Conservation (phyloP, 2,888 invertebrate genomes). For the Microchrysa polita region DNA sequence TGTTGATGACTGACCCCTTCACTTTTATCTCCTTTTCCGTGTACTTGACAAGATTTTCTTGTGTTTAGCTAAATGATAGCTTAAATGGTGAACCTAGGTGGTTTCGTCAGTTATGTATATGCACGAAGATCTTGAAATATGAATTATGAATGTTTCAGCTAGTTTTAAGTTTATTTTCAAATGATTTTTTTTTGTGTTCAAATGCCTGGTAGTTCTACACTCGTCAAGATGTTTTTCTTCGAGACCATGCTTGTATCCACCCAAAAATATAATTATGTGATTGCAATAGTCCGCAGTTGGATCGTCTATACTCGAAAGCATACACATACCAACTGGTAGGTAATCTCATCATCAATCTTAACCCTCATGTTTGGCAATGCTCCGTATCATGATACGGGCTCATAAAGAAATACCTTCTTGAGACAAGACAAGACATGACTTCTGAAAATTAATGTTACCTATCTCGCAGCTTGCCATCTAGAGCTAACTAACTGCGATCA, state of each 20-base stretch:
- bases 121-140: constrained; percentile 24
- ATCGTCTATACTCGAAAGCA: neutral
- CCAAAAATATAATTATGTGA: constrained; percentile 19
- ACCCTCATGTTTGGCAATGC: constrained; percentile 42
- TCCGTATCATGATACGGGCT: constrained; percentile 39
- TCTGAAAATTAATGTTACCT: constrained; percentile 43
- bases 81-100: constrained; percentile 12
- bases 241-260: constrained; percentile 6
- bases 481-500: constrained; percentile 9
- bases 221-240: constrained; percentile 16
- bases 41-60: neutral
- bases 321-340: constrained; percentile 33
- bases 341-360: constrained; percentile 44
- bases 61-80: neutral
- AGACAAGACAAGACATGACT: constrained; percentile 41
- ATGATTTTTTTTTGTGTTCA: no score
- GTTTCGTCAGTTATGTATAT: constrained; percentile 20
- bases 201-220: constrained; percentile 1
- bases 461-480: constrained; percentile 29
- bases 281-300: neutral
- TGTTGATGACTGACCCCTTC: constrained; percentile 4
- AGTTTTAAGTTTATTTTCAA: no score
- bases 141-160: neutral
- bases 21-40: constrained; percentile 3
- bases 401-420: constrained; percentile 38